Evolutionary conservation across 2,797 vertebrate species (phyloP).

Genomic region (Oreonectes daqikongensis): DNA sequence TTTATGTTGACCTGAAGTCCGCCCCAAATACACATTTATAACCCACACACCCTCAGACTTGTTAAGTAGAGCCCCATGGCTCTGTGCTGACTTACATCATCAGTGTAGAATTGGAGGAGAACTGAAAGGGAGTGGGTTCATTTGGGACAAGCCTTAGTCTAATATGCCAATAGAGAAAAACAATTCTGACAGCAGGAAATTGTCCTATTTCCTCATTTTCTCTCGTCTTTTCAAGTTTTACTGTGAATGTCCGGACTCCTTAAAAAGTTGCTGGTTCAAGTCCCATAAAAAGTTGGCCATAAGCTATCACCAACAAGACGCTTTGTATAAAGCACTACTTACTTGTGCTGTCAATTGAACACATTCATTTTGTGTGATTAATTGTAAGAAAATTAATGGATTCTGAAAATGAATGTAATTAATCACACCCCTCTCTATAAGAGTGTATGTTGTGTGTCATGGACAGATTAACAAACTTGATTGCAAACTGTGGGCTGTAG

Average conservation of each 20-base stretch:
- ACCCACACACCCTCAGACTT: neutral
- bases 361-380: neutral
- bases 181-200: neutral
- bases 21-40: neutral
- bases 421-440: neutral
- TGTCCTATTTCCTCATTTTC: neutral
- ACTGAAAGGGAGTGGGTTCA: neutral
- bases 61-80: neutral
- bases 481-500: neutral
- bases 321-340: neutral
- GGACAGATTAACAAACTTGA: neutral
- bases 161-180: neutral
- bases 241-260: neutral
- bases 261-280: neutral
- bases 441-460: neutral
- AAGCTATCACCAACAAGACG: neutral
- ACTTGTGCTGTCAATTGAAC: neutral
- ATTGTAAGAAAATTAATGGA: neutral
- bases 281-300: neutral
- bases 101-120: neutral
- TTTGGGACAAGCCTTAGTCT: neutral
- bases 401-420: conserved; percentile 2
- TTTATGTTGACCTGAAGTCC: neutral
- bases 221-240: neutral
- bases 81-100: neutral